A percentile compares a stretch with the other conserved stretches of the same genome.
Evolutionary conservation across 1,140 invertebrate species (phyloP).

Genomic region (Drosophila persimilis): DNA sequence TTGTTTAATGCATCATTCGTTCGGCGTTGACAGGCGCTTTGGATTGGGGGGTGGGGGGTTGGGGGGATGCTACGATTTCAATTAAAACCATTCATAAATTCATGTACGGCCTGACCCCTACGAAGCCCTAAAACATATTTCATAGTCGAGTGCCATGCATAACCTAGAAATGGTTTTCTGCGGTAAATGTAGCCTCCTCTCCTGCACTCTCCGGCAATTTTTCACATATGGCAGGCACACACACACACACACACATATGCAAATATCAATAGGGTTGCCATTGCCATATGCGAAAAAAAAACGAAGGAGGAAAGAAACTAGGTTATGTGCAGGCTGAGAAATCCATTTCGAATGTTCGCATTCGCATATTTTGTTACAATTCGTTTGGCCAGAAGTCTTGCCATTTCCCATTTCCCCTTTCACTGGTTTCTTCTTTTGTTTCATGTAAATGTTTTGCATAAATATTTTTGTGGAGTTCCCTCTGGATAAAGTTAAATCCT

Average conservation of each 20-base stretch:
- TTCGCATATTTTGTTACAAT: conserved; percentile 38
- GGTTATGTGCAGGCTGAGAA: conserved; percentile 42
- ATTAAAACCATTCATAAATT: conserved; percentile 40
- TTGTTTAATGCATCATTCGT: background rate
- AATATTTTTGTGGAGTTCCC: conserved; percentile 15
- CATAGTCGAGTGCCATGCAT: conserved; percentile 50
- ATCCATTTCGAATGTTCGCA: conserved; percentile 31
- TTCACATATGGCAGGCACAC: conserved; percentile 40
- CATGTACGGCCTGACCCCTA: conserved; percentile 11
- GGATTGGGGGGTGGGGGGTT: no score
- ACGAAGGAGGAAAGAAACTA: conserved; percentile 38
- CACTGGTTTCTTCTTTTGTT: no score
- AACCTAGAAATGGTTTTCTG: conserved; percentile 40
- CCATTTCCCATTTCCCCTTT: no score
- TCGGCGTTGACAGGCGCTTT: background rate
- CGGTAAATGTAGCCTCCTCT: conserved; percentile 5
- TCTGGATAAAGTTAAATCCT: background rate
- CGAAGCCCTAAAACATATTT: conserved; percentile 36
- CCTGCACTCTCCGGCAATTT: conserved; percentile 22
- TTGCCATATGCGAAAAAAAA: conserved; percentile 29
- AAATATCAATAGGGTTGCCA: conserved; percentile 53
- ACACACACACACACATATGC: conserved; percentile 28
- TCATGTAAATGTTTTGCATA: background rate
- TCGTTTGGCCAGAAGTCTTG: conserved; percentile 18
- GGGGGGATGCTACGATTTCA: background rate